Evolutionary conservation across 2,797 vertebrate species (phyloP).

Genomic region (Euthynnus affinis): DNA sequence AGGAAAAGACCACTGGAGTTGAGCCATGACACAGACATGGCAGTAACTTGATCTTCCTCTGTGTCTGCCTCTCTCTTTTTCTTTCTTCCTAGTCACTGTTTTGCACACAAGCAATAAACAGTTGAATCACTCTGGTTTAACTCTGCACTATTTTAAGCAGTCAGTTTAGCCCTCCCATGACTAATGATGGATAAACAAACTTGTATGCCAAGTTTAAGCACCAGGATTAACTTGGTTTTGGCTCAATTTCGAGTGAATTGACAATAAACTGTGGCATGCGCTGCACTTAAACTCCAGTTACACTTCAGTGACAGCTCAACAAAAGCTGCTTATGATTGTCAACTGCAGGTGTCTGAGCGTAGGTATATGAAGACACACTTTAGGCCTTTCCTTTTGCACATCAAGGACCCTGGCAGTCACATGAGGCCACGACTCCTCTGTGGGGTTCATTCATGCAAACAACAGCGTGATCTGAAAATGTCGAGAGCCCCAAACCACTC

Average conservation of each 20-base stretch:
- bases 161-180: constrained; percentile 38
- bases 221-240: constrained; percentile 7
- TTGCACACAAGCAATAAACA: constrained; percentile 49
- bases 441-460: constrained; percentile 40
- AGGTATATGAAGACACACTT: not conserved
- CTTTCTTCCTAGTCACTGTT: constrained; percentile 18
- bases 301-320: constrained; percentile 21
- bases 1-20: constrained; percentile 68
- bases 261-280: not conserved
- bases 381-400: not conserved
- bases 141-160: constrained; percentile 59
- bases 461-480: constrained; percentile 45
- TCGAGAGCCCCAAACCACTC: constrained; percentile 51
- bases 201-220: constrained; percentile 11
- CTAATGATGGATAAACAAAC: constrained; percentile 28
- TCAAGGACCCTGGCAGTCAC: constrained; percentile 27
- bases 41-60: constrained; percentile 72
- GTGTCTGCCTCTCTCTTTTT: constrained; percentile 22
- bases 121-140: constrained; percentile 50
- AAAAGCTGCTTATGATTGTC: not conserved
- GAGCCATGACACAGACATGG: constrained; percentile 75
- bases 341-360: not conserved
- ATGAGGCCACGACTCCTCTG: constrained; percentile 21
- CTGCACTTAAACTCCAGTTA: not conserved
- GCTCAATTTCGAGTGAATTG: constrained; percentile 7